Base-by-base conservation (phyloP, 1,140 invertebrate species). In the Parapsyche elsis region DNA sequence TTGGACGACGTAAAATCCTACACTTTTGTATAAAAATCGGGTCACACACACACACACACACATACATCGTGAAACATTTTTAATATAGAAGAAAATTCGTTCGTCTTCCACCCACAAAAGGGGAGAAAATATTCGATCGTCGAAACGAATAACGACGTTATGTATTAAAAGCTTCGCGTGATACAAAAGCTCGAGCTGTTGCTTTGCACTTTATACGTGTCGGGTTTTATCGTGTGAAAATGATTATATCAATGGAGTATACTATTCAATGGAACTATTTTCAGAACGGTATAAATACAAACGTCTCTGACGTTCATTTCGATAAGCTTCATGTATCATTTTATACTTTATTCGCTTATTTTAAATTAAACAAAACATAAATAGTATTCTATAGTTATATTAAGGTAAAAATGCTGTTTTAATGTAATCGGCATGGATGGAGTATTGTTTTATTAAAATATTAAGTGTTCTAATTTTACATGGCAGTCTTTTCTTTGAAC, bases 91-190 rank as follows among this genome's bases (percentile, higher is more conserved):
- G 21, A 61, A 61, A 61, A 19, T 61, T 21, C 57, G 57, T 21
- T 61, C 57, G 57, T 61, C 16, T 16, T 9, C n/a, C 57, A 61
- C 57, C 10, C 10, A 53, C 5, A 46, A 46, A 53, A 53, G 49
- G 4, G 16, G 10, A 53, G 10, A 53, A 53, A 53, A 53, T 53
- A 53, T 53, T 53, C 49, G 49, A 53, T 38, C 30, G 30, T 1
- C 30, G 30, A 38, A 38, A 38, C 30, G 30, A 38, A 38, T 53
- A 53, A 53, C 49, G 12, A 53, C 10, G 16, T 53, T 53, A 53
- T 2, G 64, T 30, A 67, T 67, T 67, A 67, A 67, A 67, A 30
- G 64, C 64, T 26, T 67, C n/a, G 64, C 64, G 64, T 67, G 64
- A 26, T 67, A 26, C 64, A 9, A 23, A 67, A 67, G 64, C 64